Evolutionary conservation across 2,113 vertebrate genomes (phyloP), one percentile per base, ranked within the genome.

Genomic region (Ammodytes dubius): DNA sequence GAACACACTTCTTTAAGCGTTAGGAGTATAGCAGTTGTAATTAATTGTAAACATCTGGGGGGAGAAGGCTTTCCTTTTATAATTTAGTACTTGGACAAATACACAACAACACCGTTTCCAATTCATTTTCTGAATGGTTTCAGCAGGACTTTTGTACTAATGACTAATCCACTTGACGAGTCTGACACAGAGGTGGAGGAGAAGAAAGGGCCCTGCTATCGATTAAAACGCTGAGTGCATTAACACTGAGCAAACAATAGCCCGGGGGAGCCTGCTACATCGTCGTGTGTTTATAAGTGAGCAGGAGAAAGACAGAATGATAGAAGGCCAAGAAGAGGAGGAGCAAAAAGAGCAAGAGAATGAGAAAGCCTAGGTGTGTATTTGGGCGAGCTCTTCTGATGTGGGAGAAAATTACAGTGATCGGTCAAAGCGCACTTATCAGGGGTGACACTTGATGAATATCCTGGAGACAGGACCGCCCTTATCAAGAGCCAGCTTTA

Each of bases 401-500:
- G 63, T 43, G 56, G 67, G 56, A 81, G 86, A 80, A 86, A 92
- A 91, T 91, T 89, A 90, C 83, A 87, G 86, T 85, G 68, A 90
- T 87, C 79, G 77, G 91, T 92, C 92, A 92, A 73, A 73, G 83
- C 63, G 5, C 76, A 82, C 87, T 85, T 91, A 93, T 93, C 88
- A 64, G 65, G 13, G 80, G 78, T 59, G 82, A 91, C 69, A 63
- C 83, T 84, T 89, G 91, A 96, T 95, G 92, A 93, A 94, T 89
- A 93, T 93, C 90, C 91, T 10, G 70, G 77, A 88, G 92, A 89
- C 89, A 90, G 86, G 64, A 58, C 77, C 77, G 90, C 85, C 92
- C 92, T 93, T 92, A 94, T 93, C 91, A 89, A 90, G 77, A 85
- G 84, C 77, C n/a, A 5, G 83, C 85, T 88, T 90, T 94, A 95